Base-by-base conservation (phyloP, 2,888 invertebrate species). In the Siphlonurus alternatus region DNA sequence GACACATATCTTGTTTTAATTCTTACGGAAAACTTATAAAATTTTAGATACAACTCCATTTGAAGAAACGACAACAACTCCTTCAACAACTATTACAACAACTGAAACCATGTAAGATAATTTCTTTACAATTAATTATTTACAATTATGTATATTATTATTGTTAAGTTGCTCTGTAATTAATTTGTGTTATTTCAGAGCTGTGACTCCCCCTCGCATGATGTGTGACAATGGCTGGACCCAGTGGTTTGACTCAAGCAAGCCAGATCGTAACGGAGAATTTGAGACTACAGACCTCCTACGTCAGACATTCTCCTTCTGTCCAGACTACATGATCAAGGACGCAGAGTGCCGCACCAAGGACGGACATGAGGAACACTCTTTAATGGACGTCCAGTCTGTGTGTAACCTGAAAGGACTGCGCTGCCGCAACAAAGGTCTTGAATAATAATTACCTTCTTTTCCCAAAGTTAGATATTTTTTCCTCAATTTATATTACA, bases 161-260 rank as follows among this genome's bases (percentile, higher is more conserved):
- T n/a, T n/a, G n/a, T n/a, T n/a, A n/a, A n/a, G n/a, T n/a, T n/a
- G n/a, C n/a, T n/a, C n/a, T n/a, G n/a, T n/a, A n/a, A n/a, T n/a
- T n/a, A n/a, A n/a, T n/a, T n/a, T n/a, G n/a, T n/a, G n/a, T n/a
- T n/a, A 38, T 38, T 10, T 10, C 38, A 38, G 38, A 38, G 38
- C 15, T 15, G 15, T 15, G 15, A 38, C 38, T 38, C 7, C 38
- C 23, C 25, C 63, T 23, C 65, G 64, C 25, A 54, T 60, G 61
- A 63, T 61, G n/a, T 69, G 69, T 61, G 65, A 65, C 10, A 63
- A 64, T 25, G 74, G 74, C 1, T 75, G 75, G 75, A 73, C 74
- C 2, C 66, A 66, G 1, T 75, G 74, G 74, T 71, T 74, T 64
- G 74, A 72, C 65, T 64, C 65, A 0, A 65, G 69, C 59, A 63